Evolutionary conservation across 2,113 vertebrate species (phyloP).

Genomic region (Pelobates fuscus): DNA sequence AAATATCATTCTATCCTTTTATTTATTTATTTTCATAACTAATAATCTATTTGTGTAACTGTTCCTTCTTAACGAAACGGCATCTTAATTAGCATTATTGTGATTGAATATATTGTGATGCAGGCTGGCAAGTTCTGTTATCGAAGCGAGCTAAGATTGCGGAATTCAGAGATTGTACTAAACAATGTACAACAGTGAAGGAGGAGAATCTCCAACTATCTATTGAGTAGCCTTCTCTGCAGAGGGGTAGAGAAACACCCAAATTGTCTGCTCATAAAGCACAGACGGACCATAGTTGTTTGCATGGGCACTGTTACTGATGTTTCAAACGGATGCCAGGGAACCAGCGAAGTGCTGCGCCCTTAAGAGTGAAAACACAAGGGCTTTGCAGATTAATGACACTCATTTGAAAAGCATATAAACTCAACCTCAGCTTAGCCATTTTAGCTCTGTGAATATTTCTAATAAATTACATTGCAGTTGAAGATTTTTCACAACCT

Average conservation of each 20-base stretch:
- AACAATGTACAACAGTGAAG: too few species aligned
- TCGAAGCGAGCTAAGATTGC: too few species aligned
- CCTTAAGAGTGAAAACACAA: not conserved
- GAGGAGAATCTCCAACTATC: too few species aligned
- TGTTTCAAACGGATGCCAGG: too few species aligned
- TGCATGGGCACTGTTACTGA: not conserved
- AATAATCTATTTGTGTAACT: slow-evolving; percentile 17
- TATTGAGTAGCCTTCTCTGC: too few species aligned
- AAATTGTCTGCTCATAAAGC: too few species aligned
- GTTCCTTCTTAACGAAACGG: not conserved
- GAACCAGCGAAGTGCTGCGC: not conserved
- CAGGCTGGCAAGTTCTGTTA: not conserved
- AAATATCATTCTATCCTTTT: not conserved
- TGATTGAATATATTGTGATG: not conserved
- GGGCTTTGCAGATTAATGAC: not conserved
- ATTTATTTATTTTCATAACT: slow-evolving; percentile 6
- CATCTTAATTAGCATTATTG: not conserved
- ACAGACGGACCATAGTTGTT: not conserved
- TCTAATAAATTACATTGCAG: not conserved
- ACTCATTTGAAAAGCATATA: not conserved
- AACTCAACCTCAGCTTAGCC: not conserved
- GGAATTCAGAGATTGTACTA: too few species aligned
- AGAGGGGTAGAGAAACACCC: too few species aligned
- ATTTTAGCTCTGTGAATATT: not conserved
- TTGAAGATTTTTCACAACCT: too few species aligned